Conservation (phyloP, 2,888 invertebrate genomes). For the Luperina nickerlii region DNA sequence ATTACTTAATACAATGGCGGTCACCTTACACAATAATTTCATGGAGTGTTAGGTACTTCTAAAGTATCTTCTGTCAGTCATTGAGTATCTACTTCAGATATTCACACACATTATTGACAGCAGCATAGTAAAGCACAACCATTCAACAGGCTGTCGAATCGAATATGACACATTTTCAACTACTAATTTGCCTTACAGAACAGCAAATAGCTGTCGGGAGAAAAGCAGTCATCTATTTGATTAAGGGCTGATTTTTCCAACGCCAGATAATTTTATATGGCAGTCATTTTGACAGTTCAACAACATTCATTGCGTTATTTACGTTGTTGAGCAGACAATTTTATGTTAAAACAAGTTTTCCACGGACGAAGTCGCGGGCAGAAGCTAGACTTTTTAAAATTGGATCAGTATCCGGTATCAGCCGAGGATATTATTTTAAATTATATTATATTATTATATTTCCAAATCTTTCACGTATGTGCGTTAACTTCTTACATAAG, state of each 20-base stretch:
- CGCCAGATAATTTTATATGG: too few species aligned
- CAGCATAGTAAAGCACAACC: too few species aligned
- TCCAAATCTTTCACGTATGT: not conserved
- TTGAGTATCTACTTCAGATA: not conserved
- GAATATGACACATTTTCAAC: too few species aligned
- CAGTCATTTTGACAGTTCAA: too few species aligned
- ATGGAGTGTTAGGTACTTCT: not conserved
- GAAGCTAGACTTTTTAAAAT: not conserved
- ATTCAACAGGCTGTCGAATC: too few species aligned
- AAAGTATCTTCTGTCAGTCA: not conserved
- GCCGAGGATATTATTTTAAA: not conserved
- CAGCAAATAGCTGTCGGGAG: too few species aligned
- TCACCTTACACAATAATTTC: not conserved
- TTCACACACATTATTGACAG: not conserved
- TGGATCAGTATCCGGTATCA: not conserved
- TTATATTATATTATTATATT: not conserved
- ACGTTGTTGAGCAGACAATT: too few species aligned
- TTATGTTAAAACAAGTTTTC: not conserved
- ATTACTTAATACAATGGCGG: not conserved
- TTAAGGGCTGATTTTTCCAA: too few species aligned
- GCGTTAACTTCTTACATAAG: conserved; percentile 10
- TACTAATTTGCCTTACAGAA: too few species aligned
- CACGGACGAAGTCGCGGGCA: not conserved
- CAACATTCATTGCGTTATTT: too few species aligned
- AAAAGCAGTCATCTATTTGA: too few species aligned